phyloP scores from a whole-genome alignment of 2,113 vertebrate genomes.

The Pollimyrus isidori region DNA sequence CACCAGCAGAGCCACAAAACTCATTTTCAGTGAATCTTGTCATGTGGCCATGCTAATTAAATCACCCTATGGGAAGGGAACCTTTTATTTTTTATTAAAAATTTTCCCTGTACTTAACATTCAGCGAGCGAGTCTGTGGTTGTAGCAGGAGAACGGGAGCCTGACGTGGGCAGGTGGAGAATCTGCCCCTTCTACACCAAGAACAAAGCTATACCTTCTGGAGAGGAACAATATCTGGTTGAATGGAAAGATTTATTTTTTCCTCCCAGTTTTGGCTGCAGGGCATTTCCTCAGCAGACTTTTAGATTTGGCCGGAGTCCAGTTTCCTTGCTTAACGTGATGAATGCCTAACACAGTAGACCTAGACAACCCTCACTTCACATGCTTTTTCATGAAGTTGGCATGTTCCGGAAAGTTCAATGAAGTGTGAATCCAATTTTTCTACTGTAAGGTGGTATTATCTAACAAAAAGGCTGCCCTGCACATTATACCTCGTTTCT shows the following conservation, averaged over 20 bases:
- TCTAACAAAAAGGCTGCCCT: constrained; percentile 18
- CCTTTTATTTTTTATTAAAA: background rate
- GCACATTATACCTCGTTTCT: background rate
- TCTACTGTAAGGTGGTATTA: constrained; percentile 1
- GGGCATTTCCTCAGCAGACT: background rate
- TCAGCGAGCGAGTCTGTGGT: background rate
- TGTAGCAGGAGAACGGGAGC: background rate
- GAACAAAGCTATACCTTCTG: background rate
- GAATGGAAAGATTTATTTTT: background rate
- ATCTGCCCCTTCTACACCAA: background rate
- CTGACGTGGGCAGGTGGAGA: background rate
- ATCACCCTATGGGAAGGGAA: background rate
- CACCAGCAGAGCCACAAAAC: background rate
- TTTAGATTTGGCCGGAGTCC: background rate
- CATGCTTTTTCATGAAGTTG: constrained; percentile 11
- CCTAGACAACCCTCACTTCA: background rate
- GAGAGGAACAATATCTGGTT: background rate
- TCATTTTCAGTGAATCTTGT: constrained; percentile 1
- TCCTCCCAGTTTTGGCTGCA: background rate
- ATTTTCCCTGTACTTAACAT: background rate
- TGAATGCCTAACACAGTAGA: background rate
- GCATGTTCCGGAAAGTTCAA: constrained; percentile 3
- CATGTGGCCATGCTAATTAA: constrained; percentile 14
- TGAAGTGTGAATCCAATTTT: constrained; percentile 18
- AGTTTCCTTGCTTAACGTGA: constrained; percentile 14